These are phyloP conservation scores for Herpetotheres cachinnans DNA, from an alignment of 2,113 vertebrate species.

Conservation along the genomic window DNA sequence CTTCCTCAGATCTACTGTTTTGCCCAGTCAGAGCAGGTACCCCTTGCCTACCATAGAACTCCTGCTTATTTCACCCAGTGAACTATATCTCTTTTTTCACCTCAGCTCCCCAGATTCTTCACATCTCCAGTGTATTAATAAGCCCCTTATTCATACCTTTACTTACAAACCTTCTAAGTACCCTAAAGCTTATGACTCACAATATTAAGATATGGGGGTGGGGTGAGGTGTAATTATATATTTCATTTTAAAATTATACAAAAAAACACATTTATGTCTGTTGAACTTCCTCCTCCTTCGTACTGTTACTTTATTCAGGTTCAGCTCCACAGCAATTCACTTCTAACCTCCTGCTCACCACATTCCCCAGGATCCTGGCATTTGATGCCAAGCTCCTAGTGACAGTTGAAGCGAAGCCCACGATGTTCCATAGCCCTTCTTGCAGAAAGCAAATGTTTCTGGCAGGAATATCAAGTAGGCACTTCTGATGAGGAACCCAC, in stretches of 20 bases:
- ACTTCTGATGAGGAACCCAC: not conserved
- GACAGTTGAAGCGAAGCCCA: not conserved
- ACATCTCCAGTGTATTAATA: not conserved
- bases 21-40: not conserved
- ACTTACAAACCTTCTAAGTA: not conserved
- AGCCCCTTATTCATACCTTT: not conserved
- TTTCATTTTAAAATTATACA: not conserved
- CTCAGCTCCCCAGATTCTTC: not conserved
- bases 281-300: not conserved
- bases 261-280: fast-evolving
- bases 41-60: not conserved
- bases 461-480: not conserved
- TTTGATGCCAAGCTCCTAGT: not conserved
- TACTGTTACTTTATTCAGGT: not conserved
- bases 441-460: not conserved
- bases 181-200: not conserved
- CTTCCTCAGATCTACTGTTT: not conserved
- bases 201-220: not conserved
- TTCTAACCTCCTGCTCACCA: not conserved
- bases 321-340: not conserved
- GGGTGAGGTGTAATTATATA: not conserved
- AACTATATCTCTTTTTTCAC: not conserved
- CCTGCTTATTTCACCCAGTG: not conserved
- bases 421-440: not conserved
- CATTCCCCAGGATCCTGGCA: not conserved